These are phyloP conservation scores for Clarias batrachus DNA, from an alignment of 2,113 vertebrate species.

Conservation along the genomic window DNA sequence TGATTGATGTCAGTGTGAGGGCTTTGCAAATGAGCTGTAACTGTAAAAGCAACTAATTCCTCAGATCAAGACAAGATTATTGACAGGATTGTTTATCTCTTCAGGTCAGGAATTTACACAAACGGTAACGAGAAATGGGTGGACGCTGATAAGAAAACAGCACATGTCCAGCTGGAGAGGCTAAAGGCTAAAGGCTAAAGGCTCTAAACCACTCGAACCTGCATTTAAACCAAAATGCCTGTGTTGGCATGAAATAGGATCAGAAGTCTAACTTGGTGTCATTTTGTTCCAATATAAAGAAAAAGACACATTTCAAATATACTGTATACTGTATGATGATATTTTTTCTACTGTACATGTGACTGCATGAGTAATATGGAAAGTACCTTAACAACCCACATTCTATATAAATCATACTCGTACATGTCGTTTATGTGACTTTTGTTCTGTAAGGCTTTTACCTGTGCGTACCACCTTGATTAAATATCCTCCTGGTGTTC, in stretches of 20 bases:
- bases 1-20: neutral
- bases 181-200: neutral
- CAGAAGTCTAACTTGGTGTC: neutral
- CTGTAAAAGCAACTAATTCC: constrained; percentile 1
- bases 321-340: neutral
- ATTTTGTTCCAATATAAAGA: neutral
- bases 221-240: neutral
- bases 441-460: neutral
- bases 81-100: neutral
- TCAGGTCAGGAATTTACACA: neutral
- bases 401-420: neutral
- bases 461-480: constrained; percentile 5
- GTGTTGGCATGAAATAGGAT: neutral
- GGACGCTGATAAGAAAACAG: neutral
- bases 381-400: neutral
- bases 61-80: neutral
- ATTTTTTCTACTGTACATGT: neutral
- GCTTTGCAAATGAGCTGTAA: neutral
- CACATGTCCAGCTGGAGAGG: neutral
- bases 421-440: neutral
- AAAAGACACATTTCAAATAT: neutral
- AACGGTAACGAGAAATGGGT: neutral
- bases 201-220: neutral
- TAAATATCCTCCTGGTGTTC: constrained; percentile 16
- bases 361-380: neutral